Evolutionary conservation across 2,113 vertebrate genomes (phyloP).

Genomic region (Sebastes fasciatus): DNA sequence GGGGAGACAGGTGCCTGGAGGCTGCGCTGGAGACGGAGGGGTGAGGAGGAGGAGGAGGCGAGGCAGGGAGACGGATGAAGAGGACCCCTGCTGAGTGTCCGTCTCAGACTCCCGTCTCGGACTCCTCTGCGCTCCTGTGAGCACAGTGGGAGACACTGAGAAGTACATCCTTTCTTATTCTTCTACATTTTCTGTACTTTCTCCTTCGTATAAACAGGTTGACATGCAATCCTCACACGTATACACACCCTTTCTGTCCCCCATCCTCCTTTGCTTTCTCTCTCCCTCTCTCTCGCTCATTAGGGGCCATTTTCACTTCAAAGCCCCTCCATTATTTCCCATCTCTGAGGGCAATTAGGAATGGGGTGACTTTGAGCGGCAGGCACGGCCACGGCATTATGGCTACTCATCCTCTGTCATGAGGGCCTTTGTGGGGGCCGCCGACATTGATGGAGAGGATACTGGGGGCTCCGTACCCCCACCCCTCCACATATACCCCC

Average conservation of each 20-base stretch:
- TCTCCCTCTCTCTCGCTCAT: conserved; percentile 86
- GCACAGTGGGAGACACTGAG: conserved; percentile 78
- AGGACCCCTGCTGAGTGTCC: conserved; percentile 83
- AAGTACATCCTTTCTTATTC: conserved; percentile 72
- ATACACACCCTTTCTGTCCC: conserved; percentile 14
- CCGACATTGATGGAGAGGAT: conserved; percentile 91
- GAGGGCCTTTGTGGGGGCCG: conserved; percentile 87
- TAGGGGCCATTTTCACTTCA: conserved; percentile 93
- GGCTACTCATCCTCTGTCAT: conserved; percentile 89
- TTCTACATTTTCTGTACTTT: conserved; percentile 30
- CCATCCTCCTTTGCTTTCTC: conserved; percentile 42
- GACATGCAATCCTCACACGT: conserved; percentile 16
- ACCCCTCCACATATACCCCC: conserved; percentile 50
- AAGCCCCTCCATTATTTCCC: conserved; percentile 91
- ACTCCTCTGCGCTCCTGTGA: conserved; percentile 81
- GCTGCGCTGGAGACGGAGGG: conserved; percentile 72
- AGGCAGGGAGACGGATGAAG: conserved; percentile 85
- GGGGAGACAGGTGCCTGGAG: conserved; percentile 77
- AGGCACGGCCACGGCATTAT: conserved; percentile 88
- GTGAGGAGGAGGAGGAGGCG: conserved; percentile 42
- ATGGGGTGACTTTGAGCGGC: conserved; percentile 91
- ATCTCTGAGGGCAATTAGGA: conserved; percentile 95
- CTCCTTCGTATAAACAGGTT: conserved; percentile 28
- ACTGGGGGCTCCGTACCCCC: conserved; percentile 53
- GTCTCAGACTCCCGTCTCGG: conserved; percentile 86